A percentile compares a stretch with the other conserved stretches of the same genome.
These are phyloP conservation scores for Thamnophis sirtalis DNA, from an alignment of 2,113 vertebrate genomes.

Conservation along the genomic window DNA sequence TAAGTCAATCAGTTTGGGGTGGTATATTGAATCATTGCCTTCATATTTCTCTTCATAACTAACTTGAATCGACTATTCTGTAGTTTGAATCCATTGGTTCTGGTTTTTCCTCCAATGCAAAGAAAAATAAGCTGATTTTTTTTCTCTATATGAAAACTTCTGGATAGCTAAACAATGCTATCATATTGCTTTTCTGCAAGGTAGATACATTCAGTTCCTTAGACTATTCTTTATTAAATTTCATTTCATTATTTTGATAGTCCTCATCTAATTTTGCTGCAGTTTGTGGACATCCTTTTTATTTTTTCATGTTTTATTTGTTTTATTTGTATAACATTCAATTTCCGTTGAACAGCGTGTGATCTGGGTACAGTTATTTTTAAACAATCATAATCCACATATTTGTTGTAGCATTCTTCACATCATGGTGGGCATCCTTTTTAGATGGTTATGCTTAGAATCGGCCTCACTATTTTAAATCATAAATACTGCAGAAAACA, in stretches of 20 bases:
- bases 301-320: too few relatives aligned
- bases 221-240: neutral
- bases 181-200: neutral
- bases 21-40: neutral
- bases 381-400: too few relatives aligned
- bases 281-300: neutral
- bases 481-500: neutral
- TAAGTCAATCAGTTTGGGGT: neutral
- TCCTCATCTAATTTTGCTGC: neutral
- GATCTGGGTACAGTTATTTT: too few relatives aligned
- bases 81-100: neutral
- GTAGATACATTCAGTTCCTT: neutral
- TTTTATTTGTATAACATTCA: too few relatives aligned
- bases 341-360: too few relatives aligned
- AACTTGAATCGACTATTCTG: neutral
- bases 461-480: neutral
- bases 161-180: neutral
- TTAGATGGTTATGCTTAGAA: neutral
- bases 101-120: neutral
- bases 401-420: too few relatives aligned
- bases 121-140: neutral
- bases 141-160: neutral
- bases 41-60: neutral
- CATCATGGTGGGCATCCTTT: neutral
- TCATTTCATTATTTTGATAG: neutral